phyloP scores from a whole-genome alignment of 2,888 invertebrate species.

The Fragum whitleyi region DNA sequence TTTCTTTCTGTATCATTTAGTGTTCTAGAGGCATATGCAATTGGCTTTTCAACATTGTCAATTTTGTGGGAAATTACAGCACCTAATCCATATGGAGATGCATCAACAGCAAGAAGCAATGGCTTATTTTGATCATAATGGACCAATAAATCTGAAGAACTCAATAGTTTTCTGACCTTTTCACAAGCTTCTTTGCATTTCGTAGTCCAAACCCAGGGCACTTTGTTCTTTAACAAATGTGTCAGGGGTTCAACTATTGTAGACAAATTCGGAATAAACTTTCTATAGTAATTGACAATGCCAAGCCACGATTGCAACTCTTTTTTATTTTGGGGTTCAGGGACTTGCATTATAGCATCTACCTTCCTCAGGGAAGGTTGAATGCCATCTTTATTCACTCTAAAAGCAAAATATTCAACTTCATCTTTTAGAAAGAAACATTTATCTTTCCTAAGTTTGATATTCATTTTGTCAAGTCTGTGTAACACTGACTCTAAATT shows the following conservation, averaged over 20 bases:
- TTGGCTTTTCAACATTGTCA: background rate
- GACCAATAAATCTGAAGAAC: background rate
- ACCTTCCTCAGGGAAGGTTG: slow-evolving; percentile 13
- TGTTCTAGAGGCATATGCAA: background rate
- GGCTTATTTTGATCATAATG: background rate
- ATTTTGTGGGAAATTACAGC: background rate
- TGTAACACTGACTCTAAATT: background rate
- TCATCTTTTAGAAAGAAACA: background rate
- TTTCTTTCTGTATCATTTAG: background rate
- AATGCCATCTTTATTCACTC: background rate
- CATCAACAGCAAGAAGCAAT: background rate
- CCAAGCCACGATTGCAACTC: background rate
- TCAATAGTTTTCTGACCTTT: background rate
- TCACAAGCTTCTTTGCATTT: background rate
- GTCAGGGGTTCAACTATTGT: background rate
- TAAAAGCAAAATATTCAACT: background rate
- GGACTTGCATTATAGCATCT: slow-evolving; percentile 27
- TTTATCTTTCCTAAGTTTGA: background rate
- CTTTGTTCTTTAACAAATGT: background rate
- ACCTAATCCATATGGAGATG: background rate
- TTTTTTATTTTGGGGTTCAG: background rate
- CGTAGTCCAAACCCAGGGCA: background rate
- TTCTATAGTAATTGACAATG: background rate
- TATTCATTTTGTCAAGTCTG: background rate
- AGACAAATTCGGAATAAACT: background rate